A percentile compares a stretch with the other conserved stretches of the same genome.
phyloP scores from a whole-genome alignment of 2,888 invertebrate genomes.

The Tenthredo distinguenda region DNA sequence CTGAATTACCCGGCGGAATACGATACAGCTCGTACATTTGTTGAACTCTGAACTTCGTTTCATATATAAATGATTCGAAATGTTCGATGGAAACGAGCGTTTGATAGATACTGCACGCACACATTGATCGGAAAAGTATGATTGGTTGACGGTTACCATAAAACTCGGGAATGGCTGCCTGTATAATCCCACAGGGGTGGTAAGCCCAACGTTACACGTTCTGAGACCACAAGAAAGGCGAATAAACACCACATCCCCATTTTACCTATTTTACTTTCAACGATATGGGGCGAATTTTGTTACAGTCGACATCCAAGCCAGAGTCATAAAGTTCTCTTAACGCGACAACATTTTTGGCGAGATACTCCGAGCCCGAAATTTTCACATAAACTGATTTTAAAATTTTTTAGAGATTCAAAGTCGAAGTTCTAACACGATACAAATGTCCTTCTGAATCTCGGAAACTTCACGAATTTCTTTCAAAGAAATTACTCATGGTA shows the following conservation, averaged over 20 bases:
- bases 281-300: neutral
- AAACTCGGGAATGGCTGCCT: neutral
- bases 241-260: neutral
- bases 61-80: neutral
- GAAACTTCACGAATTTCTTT: neutral
- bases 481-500: neutral
- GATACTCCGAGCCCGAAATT: neutral
- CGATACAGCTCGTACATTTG: neutral
- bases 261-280: neutral
- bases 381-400: neutral
- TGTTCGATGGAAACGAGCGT: neutral
- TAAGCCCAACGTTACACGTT: neutral
- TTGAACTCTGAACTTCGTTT: neutral
- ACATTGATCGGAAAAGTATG: neutral
- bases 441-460: neutral
- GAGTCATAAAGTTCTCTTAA: neutral
- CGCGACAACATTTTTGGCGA: neutral
- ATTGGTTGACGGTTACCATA: slow-evolving; percentile 14
- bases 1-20: too few relatives aligned
- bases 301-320: neutral
- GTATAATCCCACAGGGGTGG: neutral
- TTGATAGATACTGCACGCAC: neutral
- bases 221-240: neutral
- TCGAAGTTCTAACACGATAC: neutral
- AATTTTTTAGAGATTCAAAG: neutral